Base-by-base conservation (phyloP, 2,113 vertebrate species). In the Vireo altiloquus region DNA sequence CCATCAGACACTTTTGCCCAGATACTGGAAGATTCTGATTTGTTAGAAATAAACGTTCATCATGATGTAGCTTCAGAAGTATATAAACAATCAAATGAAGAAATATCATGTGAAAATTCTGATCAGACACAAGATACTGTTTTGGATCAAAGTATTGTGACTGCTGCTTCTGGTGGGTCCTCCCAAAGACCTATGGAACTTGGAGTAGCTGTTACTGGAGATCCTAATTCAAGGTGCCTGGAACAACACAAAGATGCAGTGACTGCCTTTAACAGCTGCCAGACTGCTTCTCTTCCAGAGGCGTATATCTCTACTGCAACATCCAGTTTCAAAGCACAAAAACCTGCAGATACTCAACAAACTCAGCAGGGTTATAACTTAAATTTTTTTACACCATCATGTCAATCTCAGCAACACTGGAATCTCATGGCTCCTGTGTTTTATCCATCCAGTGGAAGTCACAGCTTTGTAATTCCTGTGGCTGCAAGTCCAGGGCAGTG, bases 381-480 rank as follows among this genome's bases (percentile, higher is more conserved):
- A 70, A 92, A 60, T 50, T 95, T 94, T 90, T 96, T 95, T 65
- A 12, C 82, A 7, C 49, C 65, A 1, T 80, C 89, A 8, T 31
- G 68, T 78, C 70, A 85, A 24, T 75, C 90, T 70, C 91, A 96
- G 10, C 95, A 92, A 6, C 92, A 91, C 17, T 99, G 99, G 99
- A 99, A 99, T 96, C 92, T 97, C 66, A 87, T 98, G 92, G 98
- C 98, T 80, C 97, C 98, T 0, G 92, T 82, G 15, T 99, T 99
- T 97, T 97, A 97, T 47, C 98, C 98, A 33, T 93, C 76, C n/a
- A 76, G 80, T 90, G 95, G 95, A 65, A 95, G 82, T 31, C 98
- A 98, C 22, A 79, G 97, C 33, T 99, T 99, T 92, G 96, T 99
- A 83, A 97, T 98, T 54, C 99, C 99, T 11, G 97, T 99, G 74